Base-by-base conservation (phyloP, 2,113 vertebrate species). In the Phalacrocorax carbo region DNA sequence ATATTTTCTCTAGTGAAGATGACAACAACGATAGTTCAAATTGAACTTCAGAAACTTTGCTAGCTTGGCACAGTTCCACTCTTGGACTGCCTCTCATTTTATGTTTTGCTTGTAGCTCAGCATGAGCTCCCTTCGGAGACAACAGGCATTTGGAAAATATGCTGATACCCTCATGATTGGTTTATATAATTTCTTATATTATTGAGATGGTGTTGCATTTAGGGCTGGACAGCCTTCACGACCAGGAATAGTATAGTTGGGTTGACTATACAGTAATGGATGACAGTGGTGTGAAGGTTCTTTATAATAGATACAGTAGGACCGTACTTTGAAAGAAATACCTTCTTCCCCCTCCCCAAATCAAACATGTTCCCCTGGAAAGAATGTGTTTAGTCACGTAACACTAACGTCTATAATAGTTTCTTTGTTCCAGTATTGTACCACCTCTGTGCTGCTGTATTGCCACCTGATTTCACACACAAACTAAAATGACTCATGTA, bases 71-170 rank as follows among this genome's bases (percentile, higher is more conserved):
- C 7, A 71, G 19, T 71, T 94, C 46, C 13, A 30, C 27, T 21
- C 22, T 36, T 78, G 46, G 34, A n/a, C 68, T 61, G 71, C 70
- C 51, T 51, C 51, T 70, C n/a, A 17, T 29, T 78, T 87, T 66
- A 7, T 21, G 49, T 61, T 65, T 93, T 78, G 5, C 78, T 89
- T 84, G 80, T 42, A 15, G 20, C 64, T 93, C 68, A 87, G 83
- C 12, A 23, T 75, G 66, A 88, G 6, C n/a, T 95, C 40, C 40
- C 93, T 20, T 36, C 6, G 9, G 69, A 90, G 83, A 93, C 70
- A 91, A 46, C 72, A 80, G 54, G 34, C 27, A 52, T 93, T 93
- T 81, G 51, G 71, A 87, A 95, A 97, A 88, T 58, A 68, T 77
- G 70, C 62, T 91, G 75, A 78, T 80, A 69, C 57, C 49, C 66